Base-by-base conservation (phyloP, 1,140 invertebrate genomes). In the Aleiodes sp. region DNA sequence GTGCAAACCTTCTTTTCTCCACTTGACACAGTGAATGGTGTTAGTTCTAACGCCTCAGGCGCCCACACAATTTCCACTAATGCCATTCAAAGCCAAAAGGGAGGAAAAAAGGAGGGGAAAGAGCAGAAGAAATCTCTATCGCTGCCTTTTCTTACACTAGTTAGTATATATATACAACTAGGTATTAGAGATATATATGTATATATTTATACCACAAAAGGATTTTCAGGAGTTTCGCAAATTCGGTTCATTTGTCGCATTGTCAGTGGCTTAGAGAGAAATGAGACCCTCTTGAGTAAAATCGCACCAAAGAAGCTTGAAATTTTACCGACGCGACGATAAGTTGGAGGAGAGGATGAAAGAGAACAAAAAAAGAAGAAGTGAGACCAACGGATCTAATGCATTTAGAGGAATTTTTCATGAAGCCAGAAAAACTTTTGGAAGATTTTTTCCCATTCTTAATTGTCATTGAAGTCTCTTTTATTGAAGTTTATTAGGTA, bases 241-340 rank as follows among this genome's bases (percentile, higher is more conserved):
- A 86, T 86, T 86, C 81, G 84, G 83, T 85, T 86, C 85, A 84
- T 86, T 86, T 86, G 84, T 64, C 72, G 76, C 81, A 86, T 86
- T 86, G 85, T 86, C 73, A 73, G 68, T 70, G 77, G 82, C 83
- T 86, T 82, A 81, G 75, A 64, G 70, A 80, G 78, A 83, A 78
- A 81, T 75, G 78, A 83, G 82, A 80, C 73, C 76, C 80, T 78
- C 80, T 83, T 71, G 73, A 74, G 74, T 76, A 74, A 75, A 79
- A 82, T 77, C 77, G 76, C 59, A 64, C 70, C 66, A 85, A 85
- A 86, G 84, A 85, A 81, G 75, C 76, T 86, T 86, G 83, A 86
- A 83, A 80, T 86, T 86, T 80, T 14, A 77, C 83, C 84, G 83
- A 81, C 52, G 46, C 46, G 46, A 24, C 46, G 46, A 52, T 24